Conservation (phyloP, 2,888 invertebrate genomes). For the Neuroscelio doddi region DNA sequence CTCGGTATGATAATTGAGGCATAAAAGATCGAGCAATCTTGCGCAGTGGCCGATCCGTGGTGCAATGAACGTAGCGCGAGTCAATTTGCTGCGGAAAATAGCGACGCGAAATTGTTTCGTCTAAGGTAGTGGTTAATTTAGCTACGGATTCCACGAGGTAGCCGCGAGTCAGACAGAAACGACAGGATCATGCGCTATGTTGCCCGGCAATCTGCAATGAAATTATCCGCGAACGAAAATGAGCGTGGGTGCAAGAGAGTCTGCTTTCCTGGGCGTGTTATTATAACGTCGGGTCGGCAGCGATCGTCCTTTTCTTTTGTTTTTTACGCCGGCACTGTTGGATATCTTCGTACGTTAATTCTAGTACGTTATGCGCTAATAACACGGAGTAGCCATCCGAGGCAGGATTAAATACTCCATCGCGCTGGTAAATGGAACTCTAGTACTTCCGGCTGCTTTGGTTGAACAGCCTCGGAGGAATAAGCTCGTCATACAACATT, state of each 20-base stretch:
- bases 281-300: slow-evolving; percentile 1
- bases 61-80: slow-evolving; percentile 48
- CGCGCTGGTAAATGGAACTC: slow-evolving; percentile 7
- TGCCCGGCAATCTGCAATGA: slow-evolving; percentile 51
- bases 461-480: slow-evolving; percentile 22
- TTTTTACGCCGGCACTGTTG: not conserved
- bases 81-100: slow-evolving; percentile 61
- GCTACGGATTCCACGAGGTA: slow-evolving; percentile 50
- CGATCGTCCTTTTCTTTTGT: not conserved
- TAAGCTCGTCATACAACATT: not conserved
- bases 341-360: not conserved
- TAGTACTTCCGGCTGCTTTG: slow-evolving; percentile 4
- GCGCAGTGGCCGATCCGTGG: slow-evolving; percentile 32
- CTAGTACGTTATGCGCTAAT: slow-evolving; percentile 3
- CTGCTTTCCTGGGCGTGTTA: slow-evolving; percentile 10
- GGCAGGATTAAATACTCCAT: slow-evolving; percentile 27
- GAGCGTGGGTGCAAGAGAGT: slow-evolving; percentile 37
- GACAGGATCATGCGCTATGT: slow-evolving; percentile 13
- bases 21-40: slow-evolving; percentile 62
- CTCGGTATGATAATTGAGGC: slow-evolving; percentile 63
- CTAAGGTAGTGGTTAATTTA: slow-evolving; percentile 59
- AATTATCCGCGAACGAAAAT: slow-evolving; percentile 50
- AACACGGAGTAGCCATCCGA: slow-evolving; percentile 9
- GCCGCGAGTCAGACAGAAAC: slow-evolving; percentile 6
- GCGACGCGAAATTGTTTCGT: slow-evolving; percentile 62